Percentiles rank a stretch among this genome's conserved stretches.
phyloP scores from a whole-genome alignment of 1,140 invertebrate species.

The Daktulosphaira vitifoliae region DNA sequence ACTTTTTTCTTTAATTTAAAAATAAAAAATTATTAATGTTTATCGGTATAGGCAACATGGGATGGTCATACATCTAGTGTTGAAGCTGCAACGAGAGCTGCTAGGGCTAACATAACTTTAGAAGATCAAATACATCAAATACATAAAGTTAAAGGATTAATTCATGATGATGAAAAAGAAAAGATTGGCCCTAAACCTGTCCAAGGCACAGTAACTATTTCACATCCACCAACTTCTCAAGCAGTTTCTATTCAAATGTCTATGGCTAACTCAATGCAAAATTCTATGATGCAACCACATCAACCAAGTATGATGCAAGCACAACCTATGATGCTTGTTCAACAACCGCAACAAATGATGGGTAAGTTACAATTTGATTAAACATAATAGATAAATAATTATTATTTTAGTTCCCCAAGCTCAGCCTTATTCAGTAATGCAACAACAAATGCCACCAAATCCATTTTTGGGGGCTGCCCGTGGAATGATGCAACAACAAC shows the following conservation, averaged over 20 bases:
- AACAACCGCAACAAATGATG: slow-evolving; percentile 37
- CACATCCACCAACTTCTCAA: slow-evolving; percentile 42
- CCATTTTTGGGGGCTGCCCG: slow-evolving; percentile 24
- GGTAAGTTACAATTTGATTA: slow-evolving; percentile 33
- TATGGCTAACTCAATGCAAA: slow-evolving; percentile 20
- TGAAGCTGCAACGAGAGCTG: slow-evolving; percentile 81
- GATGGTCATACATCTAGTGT: slow-evolving; percentile 95
- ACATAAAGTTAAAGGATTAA: slow-evolving; percentile 85
- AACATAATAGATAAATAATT: background rate
- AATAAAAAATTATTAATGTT: background rate
- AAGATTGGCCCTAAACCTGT: slow-evolving; percentile 77
- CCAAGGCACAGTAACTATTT: slow-evolving; percentile 42
- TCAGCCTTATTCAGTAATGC: slow-evolving; percentile 22
- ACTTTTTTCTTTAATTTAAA: background rate
- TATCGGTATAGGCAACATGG: slow-evolving; percentile 68
- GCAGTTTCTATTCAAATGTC: slow-evolving; percentile 21
- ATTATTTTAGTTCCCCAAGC: slow-evolving; percentile 16
- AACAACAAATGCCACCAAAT: slow-evolving; percentile 27
- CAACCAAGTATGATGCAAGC: slow-evolving; percentile 46
- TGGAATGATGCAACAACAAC: slow-evolving; percentile 29
- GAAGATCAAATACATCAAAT: slow-evolving; percentile 97
- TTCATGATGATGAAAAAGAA: slow-evolving; percentile 90
- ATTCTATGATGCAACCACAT: slow-evolving; percentile 43
- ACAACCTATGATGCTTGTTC: slow-evolving; percentile 46
- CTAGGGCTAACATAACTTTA: slow-evolving; percentile 88